phyloP scores from a whole-genome alignment of 2,113 vertebrate genomes.

The Nyctibius bracteatus region DNA sequence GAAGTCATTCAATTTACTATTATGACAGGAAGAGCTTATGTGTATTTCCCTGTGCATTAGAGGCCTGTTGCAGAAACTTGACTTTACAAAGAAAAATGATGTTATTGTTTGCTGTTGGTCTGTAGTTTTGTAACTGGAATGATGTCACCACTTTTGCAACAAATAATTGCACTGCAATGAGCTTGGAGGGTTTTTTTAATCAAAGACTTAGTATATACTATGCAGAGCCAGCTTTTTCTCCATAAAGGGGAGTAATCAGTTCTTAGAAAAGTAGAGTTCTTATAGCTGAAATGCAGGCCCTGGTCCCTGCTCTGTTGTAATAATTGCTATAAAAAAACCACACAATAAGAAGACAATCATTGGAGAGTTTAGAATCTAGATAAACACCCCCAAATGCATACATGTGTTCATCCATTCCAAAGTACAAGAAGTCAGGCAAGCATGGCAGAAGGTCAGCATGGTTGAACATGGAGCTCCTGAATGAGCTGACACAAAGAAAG shows the following conservation, averaged over 20 bases:
- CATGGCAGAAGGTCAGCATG: background rate
- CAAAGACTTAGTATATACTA: background rate
- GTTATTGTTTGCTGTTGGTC: background rate
- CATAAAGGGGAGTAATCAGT: background rate
- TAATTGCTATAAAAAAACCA: background rate
- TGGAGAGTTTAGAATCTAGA: background rate
- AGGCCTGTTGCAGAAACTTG: background rate
- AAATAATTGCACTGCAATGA: background rate
- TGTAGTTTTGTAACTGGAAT: background rate
- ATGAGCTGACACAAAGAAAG: background rate
- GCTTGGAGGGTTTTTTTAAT: background rate
- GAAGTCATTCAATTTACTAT: background rate
- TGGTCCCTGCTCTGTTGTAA: background rate
- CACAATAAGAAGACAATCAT: background rate
- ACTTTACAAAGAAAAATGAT: background rate
- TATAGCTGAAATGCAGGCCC: background rate
- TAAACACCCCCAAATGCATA: background rate
- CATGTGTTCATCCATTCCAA: background rate
- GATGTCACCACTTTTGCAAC: background rate
- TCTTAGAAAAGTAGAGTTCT: background rate
- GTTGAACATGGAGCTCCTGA: background rate
- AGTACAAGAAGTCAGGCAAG: background rate
- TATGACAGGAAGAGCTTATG: background rate
- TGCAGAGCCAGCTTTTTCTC: background rate
- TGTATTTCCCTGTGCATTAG: background rate